Base-by-base conservation (phyloP, 92 coral and sea anemone genomes). In the Zoanthus sansibaricus region DNA sequence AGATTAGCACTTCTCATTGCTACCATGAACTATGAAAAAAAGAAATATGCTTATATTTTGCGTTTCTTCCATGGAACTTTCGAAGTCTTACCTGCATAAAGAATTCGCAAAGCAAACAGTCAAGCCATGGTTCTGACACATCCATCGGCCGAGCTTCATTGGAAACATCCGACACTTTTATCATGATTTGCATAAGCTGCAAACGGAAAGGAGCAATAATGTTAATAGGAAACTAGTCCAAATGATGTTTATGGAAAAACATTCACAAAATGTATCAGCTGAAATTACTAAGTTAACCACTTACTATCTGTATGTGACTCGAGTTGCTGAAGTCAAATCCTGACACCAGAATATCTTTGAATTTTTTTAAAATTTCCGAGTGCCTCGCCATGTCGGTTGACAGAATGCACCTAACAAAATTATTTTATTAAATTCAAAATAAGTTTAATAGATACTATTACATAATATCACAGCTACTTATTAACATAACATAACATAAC, bases 91-190 rank as follows among this genome's bases (percentile, higher is more conserved):
- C 98, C 94, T 94, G 98, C 25, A 91, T 94, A 52, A 94, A 94
- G 87, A 94, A 94, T 64, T 94, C 98, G 77, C 92, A 94, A 33
- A 94, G 84, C 8, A 94, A 87, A 37, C 98, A 94, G 75, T 94
- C 98, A 15, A 94, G 80, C 98, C 98, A 94, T 0, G 98, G 98
- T 71, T 94, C 98, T 1, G 98, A 93, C 4, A 94, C 98, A 55
- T 94, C 98, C 98, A 94, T 94, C 10, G 98, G 98, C 17, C 98
- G 91, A 9, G 98, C 98, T 70, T 94, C 98, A 79, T 94, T 94
- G 1, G 98, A 94, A 3, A 94, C 98, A 87, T 94, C 98, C 3
- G 98, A 94, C 10, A 93, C 98, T 74, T 94, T 94, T 42, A 94
- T 94, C 98, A 94, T 94, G 42, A 94, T 94, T 79, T 94, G 98